Conservation (phyloP, 2,797 vertebrate genomes). For the Numenius phaeopus region DNA sequence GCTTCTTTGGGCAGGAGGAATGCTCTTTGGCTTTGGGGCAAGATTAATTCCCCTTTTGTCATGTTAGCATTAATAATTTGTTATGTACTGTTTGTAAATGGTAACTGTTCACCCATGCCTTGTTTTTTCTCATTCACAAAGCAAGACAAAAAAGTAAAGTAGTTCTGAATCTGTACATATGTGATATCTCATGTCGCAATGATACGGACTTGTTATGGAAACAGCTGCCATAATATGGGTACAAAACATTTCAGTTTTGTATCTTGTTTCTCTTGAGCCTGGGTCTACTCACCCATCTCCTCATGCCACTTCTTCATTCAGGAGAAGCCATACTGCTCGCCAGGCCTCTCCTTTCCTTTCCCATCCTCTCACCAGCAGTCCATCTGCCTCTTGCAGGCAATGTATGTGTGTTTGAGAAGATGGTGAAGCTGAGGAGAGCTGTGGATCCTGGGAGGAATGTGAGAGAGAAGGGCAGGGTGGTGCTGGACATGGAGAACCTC, state of each 20-base stretch:
- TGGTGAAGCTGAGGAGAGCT: neutral
- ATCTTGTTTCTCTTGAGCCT: neutral
- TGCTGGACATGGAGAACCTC: neutral
- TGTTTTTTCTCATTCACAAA: neutral
- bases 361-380: neutral
- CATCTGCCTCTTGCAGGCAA: neutral
- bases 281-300: neutral
- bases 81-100: neutral
- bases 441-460: fast-evolving
- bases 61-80: neutral
- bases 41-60: neutral
- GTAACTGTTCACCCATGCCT: neutral
- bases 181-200: neutral
- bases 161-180: neutral
- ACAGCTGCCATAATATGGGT: neutral
- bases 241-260: neutral
- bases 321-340: neutral
- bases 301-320: neutral
- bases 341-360: neutral
- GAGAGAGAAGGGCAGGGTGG: neutral
- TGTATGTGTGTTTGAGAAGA: neutral
- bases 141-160: neutral
- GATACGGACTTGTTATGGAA: fast-evolving
- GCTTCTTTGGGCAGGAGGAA: neutral
- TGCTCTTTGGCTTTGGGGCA: neutral